phyloP scores from a whole-genome alignment of 2,797 vertebrate genomes.

The Chiloscyllium punctatum region DNA sequence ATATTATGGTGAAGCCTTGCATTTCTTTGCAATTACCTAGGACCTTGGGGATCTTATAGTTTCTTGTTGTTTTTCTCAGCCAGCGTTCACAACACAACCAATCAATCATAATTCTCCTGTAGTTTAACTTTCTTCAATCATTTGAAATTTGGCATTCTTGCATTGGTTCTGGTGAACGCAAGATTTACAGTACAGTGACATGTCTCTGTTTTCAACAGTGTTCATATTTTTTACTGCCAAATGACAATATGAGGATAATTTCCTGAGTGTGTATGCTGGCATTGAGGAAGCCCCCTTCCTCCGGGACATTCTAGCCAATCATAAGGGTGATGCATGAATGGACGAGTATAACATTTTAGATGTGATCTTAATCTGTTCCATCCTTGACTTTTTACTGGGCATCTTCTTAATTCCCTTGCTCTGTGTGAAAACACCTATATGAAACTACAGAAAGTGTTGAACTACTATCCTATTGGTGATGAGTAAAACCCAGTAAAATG shows the following conservation, averaged over 20 bases:
- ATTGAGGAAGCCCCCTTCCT: neutral
- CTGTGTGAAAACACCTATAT: neutral
- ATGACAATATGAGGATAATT: neutral
- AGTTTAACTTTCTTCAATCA: no score
- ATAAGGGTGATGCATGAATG: neutral
- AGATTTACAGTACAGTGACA: no score
- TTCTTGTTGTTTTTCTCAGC: no score
- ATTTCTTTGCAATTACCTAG: no score
- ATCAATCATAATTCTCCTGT: no score
- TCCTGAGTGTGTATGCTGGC: neutral
- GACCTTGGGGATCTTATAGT: no score
- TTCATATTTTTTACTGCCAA: no score
- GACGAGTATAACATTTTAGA: neutral
- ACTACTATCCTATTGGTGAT: neutral
- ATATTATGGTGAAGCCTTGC: no score
- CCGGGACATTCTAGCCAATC: neutral
- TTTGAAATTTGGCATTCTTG: no score
- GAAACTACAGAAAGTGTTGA: neutral
- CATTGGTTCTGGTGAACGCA: no score
- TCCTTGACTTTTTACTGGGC: neutral
- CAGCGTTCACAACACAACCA: no score
- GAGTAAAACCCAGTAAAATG: neutral
- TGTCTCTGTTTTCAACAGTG: no score
- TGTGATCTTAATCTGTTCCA: neutral
- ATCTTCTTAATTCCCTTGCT: neutral